Evolutionary conservation across 2,888 invertebrate species (phyloP), one percentile per base, ranked within the genome.

Genomic region (Salpingus planirostris): DNA sequence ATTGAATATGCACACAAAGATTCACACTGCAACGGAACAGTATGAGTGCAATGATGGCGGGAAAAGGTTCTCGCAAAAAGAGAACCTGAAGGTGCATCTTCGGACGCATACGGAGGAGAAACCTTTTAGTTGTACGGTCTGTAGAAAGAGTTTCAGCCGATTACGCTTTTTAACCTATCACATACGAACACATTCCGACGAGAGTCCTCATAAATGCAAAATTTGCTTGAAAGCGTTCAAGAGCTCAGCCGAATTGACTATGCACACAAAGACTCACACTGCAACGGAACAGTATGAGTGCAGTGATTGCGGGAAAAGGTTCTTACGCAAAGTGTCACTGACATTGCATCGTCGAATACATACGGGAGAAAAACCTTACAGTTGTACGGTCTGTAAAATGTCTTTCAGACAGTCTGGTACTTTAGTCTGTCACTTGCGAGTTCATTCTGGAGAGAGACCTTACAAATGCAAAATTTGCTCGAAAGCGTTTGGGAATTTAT

Each of bases 321-420:
- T n/a, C n/a, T n/a, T n/a, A n/a, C n/a, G n/a, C n/a, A n/a, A n/a
- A n/a, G n/a, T n/a, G n/a, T n/a, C n/a, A n/a, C n/a, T n/a, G n/a
- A n/a, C n/a, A n/a, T n/a, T n/a, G 57, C 3, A 57, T 57, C 38
- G 30, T 59, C 2, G 54, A 52, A 22, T 55, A 47, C n/a, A n/a
- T n/a, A n/a, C n/a, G n/a, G n/a, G n/a, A n/a, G n/a, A n/a, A n/a
- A n/a, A n/a, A n/a, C n/a, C n/a, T n/a, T n/a, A n/a, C n/a, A n/a
- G n/a, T n/a, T n/a, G n/a, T n/a, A n/a, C n/a, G n/a, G n/a, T n/a
- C 15, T 57, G 58, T 24, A 51, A 49, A 42, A 38, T 47, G 23
- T 59, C 58, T 26, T 59, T 59, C 29, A 42, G 37, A 3, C 54
- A 56, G 11, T 54, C 55, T 30, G 42, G 57, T 3, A 52, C 51